phyloP scores from a whole-genome alignment of 2,113 vertebrate species.

The Lathamus discolor region DNA sequence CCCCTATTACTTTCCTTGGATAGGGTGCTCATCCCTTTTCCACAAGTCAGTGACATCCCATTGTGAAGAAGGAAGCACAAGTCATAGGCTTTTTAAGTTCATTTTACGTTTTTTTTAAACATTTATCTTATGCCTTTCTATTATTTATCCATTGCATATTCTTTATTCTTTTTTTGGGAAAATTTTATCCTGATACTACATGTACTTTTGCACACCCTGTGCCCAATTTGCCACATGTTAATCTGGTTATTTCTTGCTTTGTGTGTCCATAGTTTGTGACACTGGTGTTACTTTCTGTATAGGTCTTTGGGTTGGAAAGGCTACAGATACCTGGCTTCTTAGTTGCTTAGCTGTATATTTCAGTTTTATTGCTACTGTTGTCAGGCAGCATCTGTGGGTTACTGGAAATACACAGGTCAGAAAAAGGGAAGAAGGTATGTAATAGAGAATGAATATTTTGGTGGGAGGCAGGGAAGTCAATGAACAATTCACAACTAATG shows the following conservation, averaged over 20 bases:
- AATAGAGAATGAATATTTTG: not conserved
- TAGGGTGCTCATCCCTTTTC: not conserved
- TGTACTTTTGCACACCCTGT: not conserved
- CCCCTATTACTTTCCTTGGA: not conserved
- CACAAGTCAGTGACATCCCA: not conserved
- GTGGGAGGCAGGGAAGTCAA: not conserved
- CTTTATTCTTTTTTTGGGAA: not conserved
- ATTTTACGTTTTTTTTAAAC: not conserved
- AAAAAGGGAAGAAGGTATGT: not conserved
- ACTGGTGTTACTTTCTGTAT: not conserved
- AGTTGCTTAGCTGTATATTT: not conserved
- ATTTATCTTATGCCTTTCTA: not conserved
- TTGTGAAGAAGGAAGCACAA: not conserved
- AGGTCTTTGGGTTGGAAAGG: not conserved
- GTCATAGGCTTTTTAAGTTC: not conserved
- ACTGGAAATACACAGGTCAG: not conserved
- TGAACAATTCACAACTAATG: not conserved
- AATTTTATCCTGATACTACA: not conserved
- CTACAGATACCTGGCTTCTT: not conserved
- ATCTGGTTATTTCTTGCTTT: not conserved
- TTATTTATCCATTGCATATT: not conserved
- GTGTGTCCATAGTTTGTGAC: not conserved
- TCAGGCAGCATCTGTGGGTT: not conserved
- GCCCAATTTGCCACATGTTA: not conserved
- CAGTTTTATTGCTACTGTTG: not conserved